These are phyloP conservation scores for Pseudolaguvia tuberculata DNA, from an alignment of 2,113 vertebrate genomes.

Conservation along the genomic window DNA sequence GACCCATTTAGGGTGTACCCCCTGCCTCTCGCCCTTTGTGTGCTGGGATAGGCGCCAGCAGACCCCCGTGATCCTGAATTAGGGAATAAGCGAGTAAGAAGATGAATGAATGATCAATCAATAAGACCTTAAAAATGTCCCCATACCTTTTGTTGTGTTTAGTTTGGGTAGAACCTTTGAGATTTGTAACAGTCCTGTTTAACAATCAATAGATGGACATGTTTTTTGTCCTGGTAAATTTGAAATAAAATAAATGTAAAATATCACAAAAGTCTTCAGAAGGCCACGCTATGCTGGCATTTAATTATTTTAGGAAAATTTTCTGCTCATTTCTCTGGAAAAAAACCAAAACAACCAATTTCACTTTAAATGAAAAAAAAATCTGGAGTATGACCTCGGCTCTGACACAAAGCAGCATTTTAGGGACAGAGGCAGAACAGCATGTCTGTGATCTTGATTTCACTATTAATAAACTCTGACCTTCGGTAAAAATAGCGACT, in stretches of 20 bases:
- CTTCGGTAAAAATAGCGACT: slow-evolving; percentile 23
- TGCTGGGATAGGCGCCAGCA: too few species aligned
- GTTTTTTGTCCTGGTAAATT: not conserved
- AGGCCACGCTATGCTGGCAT: slow-evolving; percentile 20
- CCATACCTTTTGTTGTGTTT: too few species aligned
- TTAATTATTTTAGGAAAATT: slow-evolving; percentile 35
- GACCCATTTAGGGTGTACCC: too few species aligned
- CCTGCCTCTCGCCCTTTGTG: too few species aligned
- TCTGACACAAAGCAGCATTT: slow-evolving; percentile 49
- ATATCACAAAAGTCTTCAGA: slow-evolving; percentile 14
- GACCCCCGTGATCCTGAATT: too few species aligned
- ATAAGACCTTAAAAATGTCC: too few species aligned
- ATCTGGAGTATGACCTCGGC: slow-evolving; percentile 38
- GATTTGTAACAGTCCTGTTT: not conserved
- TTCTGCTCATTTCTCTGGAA: slow-evolving; percentile 19
- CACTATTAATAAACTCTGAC: slow-evolving; percentile 33
- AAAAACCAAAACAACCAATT: slow-evolving; percentile 4
- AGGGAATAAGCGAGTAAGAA: too few species aligned
- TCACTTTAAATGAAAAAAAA: slow-evolving; percentile 44
- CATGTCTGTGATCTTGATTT: slow-evolving; percentile 27
- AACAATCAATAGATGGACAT: not conserved
- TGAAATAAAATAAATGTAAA: not conserved
- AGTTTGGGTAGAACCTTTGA: too few species aligned
- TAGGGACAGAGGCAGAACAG: slow-evolving; percentile 34
- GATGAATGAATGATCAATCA: too few species aligned